Evolutionary conservation across 2,888 invertebrate genomes (phyloP).

Genomic region (Pristionchus maxplancki): DNA sequence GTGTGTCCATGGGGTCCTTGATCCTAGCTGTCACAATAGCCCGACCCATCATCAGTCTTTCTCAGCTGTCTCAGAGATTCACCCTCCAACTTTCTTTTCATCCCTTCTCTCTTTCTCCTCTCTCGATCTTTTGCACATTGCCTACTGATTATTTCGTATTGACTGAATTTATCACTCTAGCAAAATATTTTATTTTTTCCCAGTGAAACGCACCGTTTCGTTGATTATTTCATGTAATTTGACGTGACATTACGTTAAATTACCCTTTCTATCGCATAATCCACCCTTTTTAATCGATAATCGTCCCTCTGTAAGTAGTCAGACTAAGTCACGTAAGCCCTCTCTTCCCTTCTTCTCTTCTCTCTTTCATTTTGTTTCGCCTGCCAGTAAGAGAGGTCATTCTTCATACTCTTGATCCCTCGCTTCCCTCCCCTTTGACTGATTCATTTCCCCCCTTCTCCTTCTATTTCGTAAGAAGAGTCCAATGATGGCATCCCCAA

Average conservation of each 20-base stretch:
- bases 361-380: not conserved
- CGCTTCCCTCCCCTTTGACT: not conserved
- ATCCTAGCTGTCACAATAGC: slow-evolving; percentile 36
- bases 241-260: no score
- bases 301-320: not conserved
- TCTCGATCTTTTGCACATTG: not conserved
- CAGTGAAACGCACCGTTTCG: not conserved
- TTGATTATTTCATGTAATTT: not conserved
- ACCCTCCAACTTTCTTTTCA: not conserved
- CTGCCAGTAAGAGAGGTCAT: slow-evolving; percentile 20
- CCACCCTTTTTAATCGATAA: slow-evolving; percentile 3
- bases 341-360: not conserved
- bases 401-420: slow-evolving; percentile 37
- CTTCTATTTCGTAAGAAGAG: slow-evolving; percentile 3
- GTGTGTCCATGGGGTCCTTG: not conserved
- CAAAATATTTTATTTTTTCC: no score
- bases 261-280: no score
- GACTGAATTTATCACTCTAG: no score
- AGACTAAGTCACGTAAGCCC: slow-evolving; percentile 5
- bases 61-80: not conserved
- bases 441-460: not conserved
- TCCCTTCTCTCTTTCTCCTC: not conserved
- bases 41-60: slow-evolving; percentile 9
- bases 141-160: no score
- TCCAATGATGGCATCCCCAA: slow-evolving; percentile 14